Conservation (phyloP, 2,888 invertebrate species). For the Steinernema scapterisci region DNA sequence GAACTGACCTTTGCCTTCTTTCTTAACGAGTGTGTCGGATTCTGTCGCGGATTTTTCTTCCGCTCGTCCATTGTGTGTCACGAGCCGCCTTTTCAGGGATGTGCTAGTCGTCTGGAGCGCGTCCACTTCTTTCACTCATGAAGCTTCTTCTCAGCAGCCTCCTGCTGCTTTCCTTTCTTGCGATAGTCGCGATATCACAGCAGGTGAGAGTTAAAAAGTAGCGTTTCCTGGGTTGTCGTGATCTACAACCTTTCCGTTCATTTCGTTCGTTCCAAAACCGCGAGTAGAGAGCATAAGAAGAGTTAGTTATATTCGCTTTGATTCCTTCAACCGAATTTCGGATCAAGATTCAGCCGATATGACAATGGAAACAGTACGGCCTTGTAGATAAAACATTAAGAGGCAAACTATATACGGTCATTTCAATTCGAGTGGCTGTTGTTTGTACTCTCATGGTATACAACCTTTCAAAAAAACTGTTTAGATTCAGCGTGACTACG, state of each 20-base stretch:
- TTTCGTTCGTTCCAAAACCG: too few relatives aligned
- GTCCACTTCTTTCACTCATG: neutral
- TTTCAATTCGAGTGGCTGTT: too few relatives aligned
- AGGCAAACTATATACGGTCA: too few relatives aligned
- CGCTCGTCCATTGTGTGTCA: neutral
- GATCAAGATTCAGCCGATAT: too few relatives aligned
- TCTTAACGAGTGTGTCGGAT: neutral
- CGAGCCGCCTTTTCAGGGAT: neutral
- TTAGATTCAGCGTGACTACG: conserved; percentile 4
- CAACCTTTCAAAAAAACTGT: neutral
- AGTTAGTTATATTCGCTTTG: too few relatives aligned
- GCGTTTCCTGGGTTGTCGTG: too few relatives aligned
- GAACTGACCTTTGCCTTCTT: neutral
- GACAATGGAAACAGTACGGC: too few relatives aligned
- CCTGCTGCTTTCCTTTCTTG: neutral
- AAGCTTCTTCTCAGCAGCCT: neutral
- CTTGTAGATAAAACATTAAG: too few relatives aligned
- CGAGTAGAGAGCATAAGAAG: too few relatives aligned
- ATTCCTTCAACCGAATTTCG: too few relatives aligned
- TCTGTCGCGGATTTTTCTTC: neutral
- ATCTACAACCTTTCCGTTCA: too few relatives aligned
- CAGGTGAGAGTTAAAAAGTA: neutral
- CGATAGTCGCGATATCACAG: neutral
- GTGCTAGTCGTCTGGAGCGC: neutral
- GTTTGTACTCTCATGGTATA: too few relatives aligned